Percentiles rank a stretch among this genome's conserved stretches.
phyloP scores from a whole-genome alignment of 2,113 vertebrate genomes.

The Lepisosteus oculatus region DNA sequence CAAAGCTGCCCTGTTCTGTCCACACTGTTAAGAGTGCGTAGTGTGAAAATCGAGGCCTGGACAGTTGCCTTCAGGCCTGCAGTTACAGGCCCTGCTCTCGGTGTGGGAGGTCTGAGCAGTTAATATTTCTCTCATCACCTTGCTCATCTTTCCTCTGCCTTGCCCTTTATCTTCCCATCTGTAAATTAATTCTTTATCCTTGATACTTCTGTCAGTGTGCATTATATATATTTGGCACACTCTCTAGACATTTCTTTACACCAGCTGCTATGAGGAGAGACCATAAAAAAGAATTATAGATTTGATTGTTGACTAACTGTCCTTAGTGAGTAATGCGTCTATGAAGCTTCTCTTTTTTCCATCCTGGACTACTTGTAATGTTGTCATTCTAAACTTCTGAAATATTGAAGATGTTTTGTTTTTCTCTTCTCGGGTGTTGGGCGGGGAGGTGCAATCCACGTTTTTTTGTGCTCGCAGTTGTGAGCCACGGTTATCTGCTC shows the following conservation, averaged over 20 bases:
- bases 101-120: not conserved
- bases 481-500: no score
- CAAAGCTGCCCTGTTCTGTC: no score
- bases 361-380: no score
- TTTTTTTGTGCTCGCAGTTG: no score
- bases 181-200: not conserved
- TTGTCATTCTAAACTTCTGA: no score
- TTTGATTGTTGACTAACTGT: not conserved
- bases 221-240: not conserved
- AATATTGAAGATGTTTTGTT: no score
- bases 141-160: not conserved
- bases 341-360: no score
- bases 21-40: not conserved
- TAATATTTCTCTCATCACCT: not conserved
- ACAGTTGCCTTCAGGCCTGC: not conserved
- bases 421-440: no score
- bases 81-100: not conserved
- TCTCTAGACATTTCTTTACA: not conserved
- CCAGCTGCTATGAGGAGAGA: not conserved
- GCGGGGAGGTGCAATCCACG: no score
- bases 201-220: conserved; percentile 7
- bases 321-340: no score
- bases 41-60: not conserved
- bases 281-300: not conserved
- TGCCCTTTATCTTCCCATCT: not conserved